phyloP scores from a whole-genome alignment of 2,888 invertebrate genomes.

The Magallana nippona region DNA sequence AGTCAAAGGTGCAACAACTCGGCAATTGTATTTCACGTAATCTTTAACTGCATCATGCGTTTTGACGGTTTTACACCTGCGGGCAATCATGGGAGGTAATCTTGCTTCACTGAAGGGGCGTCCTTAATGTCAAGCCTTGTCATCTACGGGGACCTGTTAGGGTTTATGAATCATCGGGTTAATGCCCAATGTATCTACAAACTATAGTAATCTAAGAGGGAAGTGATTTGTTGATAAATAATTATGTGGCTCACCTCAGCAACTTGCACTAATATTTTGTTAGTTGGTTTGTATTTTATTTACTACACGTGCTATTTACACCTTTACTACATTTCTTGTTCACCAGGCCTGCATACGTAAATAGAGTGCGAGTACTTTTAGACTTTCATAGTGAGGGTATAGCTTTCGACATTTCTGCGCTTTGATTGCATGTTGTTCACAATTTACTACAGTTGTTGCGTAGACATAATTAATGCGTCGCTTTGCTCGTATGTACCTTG shows the following conservation, averaged over 20 bases:
- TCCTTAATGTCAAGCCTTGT: constrained; percentile 14
- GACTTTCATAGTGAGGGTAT: too few relatives aligned
- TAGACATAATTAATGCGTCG: too few relatives aligned
- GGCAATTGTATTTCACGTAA: constrained; percentile 4
- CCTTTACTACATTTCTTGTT: too few relatives aligned
- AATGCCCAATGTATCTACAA: not conserved
- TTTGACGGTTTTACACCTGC: not conserved
- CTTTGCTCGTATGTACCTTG: not conserved
- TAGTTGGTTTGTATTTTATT: too few relatives aligned
- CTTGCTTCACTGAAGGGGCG: not conserved
- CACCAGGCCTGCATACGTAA: too few relatives aligned
- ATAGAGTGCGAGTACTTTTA: too few relatives aligned
- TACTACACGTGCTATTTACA: too few relatives aligned
- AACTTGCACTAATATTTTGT: too few relatives aligned
- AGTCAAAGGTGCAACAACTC: not conserved
- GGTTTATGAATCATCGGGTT: not conserved
- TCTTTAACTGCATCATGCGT: not conserved
- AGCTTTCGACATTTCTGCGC: too few relatives aligned
- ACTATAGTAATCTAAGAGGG: not conserved
- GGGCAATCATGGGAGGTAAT: not conserved
- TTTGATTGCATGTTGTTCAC: too few relatives aligned
- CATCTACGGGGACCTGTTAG: not conserved
- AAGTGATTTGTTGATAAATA: not conserved
- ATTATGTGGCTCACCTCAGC: too few relatives aligned
- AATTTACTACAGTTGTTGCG: too few relatives aligned